These are phyloP conservation scores for Cliona cf. orientalis DNA, from an alignment of 37 sponge, comb jelly and placozoan genomes.

Conservation along the genomic window DNA sequence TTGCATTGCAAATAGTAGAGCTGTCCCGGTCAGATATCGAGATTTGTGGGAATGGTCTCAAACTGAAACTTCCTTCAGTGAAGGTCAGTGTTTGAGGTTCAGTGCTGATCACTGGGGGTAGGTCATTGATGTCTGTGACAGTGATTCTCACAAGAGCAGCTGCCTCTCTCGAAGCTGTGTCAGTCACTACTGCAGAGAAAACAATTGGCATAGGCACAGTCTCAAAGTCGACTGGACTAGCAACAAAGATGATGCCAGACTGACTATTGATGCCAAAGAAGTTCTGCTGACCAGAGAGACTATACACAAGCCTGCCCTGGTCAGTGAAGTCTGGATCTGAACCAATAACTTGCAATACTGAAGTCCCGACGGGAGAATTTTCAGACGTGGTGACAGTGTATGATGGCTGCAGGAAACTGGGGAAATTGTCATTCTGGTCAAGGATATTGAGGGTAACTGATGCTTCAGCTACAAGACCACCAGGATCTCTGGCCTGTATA, in stretches of 20 bases:
- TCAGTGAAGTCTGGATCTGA: conserved; percentile 29
- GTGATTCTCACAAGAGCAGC: conserved; percentile 19
- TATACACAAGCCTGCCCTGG: conserved; percentile 39
- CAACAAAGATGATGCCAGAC: conserved; percentile 38
- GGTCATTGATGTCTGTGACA: conserved; percentile 61
- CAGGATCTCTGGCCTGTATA: conserved; percentile 7
- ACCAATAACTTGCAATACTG: conserved; percentile 14
- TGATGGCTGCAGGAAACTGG: conserved; percentile 27
- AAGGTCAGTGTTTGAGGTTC: conserved; percentile 21
- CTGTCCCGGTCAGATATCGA: conserved; percentile 52
- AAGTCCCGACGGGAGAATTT: conserved; percentile 3
- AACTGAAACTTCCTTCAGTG: conserved; percentile 39
- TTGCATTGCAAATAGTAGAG: conserved; percentile 46
- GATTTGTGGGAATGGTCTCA: conserved; percentile 33
- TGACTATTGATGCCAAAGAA: conserved; percentile 20
- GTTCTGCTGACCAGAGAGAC: not conserved
- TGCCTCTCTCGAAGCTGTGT: not conserved
- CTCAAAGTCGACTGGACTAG: conserved; percentile 51
- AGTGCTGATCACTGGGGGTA: conserved; percentile 38
- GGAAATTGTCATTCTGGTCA: conserved; percentile 75
- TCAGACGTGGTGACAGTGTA: conserved; percentile 33
- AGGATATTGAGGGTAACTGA: conserved; percentile 19
- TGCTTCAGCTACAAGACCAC: not conserved
- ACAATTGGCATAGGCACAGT: not conserved
- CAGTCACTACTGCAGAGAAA: conserved; percentile 4